Base-by-base conservation (phyloP, 2,888 invertebrate species). In the Prosapia bicincta region DNA sequence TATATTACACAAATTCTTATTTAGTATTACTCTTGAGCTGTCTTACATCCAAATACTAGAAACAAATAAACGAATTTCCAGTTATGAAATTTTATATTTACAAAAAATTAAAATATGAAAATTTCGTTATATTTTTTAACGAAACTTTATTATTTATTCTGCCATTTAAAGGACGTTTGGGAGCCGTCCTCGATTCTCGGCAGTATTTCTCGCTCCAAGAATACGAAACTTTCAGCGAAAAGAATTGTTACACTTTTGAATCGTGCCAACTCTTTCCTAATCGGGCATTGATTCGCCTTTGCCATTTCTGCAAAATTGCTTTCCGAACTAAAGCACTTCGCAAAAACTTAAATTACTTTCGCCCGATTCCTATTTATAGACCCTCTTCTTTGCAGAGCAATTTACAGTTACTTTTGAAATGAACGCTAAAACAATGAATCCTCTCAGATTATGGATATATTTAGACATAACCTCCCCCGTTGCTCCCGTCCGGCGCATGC, bases 401-500 rank as follows among this genome's bases (percentile, higher is more conserved):
- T 54, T 54, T 54, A 54, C 54, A 54, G 54, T 54, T 20, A 54
- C 54, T 54, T 54, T 20, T 54, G 20, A 54, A 54, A 54, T 54
- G 54, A 54, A 54, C 54, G 13, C 20, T 54, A 54, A 54, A 54
- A 54, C 54, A 54, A 54, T 54, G 54, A 20, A 54, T 54, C 54
- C 54, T n/a, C n/a, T 54, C 54, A 54, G 54, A 54, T 54, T 54
- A 54, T 54, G 54, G 54, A 54, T 54, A 54, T 54, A 54, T 54
- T 54, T 54, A 54, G 54, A 54, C n/a, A 2, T 20, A 2, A 3
- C 54, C 20, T 54, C 20, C 54, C n/a, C 38, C 38, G 38, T 10
- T 38, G 38, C n/a, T 20, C 30, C 6, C 6, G 54, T 20, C 9
- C 20, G 10, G 20, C 54, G 20, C 54, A 54, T 54, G 54, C 54